phyloP scores from a whole-genome alignment of 2,797 vertebrate genomes.

The Neostethus bicornis region DNA sequence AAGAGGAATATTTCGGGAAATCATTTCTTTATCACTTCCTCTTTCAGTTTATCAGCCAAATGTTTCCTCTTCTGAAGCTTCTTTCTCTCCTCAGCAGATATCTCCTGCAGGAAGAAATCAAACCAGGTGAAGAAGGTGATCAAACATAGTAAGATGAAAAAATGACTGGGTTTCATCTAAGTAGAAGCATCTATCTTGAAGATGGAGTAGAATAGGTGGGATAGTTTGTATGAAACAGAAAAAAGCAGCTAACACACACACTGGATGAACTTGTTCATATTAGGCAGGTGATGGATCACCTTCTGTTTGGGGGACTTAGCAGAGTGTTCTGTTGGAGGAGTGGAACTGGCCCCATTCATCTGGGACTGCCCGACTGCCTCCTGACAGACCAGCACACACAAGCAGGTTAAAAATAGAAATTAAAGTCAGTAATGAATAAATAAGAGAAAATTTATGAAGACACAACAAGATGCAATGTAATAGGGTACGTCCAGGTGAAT shows the following conservation, averaged over 20 bases:
- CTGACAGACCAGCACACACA: slow-evolving; percentile 44
- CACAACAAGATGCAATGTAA: neutral
- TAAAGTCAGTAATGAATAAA: slow-evolving; percentile 4
- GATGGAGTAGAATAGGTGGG: neutral
- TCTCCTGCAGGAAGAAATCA: slow-evolving; percentile 76
- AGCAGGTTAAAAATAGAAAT: slow-evolving; percentile 19
- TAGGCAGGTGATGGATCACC: slow-evolving; percentile 63
- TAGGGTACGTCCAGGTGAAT: neutral
- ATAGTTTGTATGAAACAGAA: neutral
- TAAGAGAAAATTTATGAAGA: slow-evolving; percentile 7
- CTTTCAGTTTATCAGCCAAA: slow-evolving; percentile 95
- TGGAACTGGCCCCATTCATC: slow-evolving; percentile 64
- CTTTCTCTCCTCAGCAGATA: slow-evolving; percentile 91
- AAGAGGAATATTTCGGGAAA: slow-evolving; percentile 25
- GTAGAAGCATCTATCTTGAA: too few relatives aligned
- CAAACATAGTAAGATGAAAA: neutral
- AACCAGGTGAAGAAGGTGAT: slow-evolving; percentile 2
- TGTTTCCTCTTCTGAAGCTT: slow-evolving; percentile 92
- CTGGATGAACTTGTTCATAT: slow-evolving; percentile 24
- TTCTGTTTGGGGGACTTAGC: slow-evolving; percentile 68
- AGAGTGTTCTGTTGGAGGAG: slow-evolving; percentile 49
- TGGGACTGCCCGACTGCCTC: slow-evolving; percentile 63
- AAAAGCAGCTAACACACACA: slow-evolving; percentile 13
- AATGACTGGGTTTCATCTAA: slow-evolving; percentile 4
- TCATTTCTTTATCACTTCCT: slow-evolving; percentile 96